These are phyloP conservation scores for Himalopsyche tibetana DNA, from an alignment of 2,888 invertebrate genomes.

Conservation along the genomic window DNA sequence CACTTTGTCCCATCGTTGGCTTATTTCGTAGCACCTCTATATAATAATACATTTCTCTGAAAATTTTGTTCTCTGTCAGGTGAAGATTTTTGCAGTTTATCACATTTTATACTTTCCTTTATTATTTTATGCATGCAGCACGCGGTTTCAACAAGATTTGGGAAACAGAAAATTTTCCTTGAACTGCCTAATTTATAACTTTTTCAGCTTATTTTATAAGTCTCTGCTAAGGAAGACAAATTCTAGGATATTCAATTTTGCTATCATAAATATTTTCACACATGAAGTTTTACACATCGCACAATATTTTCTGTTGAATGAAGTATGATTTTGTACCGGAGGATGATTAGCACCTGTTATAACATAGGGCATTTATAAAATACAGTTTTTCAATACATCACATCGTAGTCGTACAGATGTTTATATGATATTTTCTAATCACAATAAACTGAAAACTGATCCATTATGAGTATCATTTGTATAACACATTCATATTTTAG, in stretches of 20 bases:
- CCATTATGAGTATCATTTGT: too few species aligned
- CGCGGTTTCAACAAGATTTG: neutral
- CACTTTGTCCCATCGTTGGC: constrained; percentile 64
- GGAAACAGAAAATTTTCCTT: constrained; percentile 14
- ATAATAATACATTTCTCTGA: constrained; percentile 5
- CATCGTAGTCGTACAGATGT: too few species aligned
- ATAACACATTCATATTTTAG: too few species aligned
- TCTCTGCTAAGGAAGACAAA: neutral
- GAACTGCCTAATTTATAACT: constrained; percentile 12
- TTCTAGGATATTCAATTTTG: neutral
- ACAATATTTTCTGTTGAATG: neutral
- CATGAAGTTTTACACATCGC: neutral
- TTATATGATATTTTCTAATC: too few species aligned
- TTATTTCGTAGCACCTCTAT: constrained; percentile 44
- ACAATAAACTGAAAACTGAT: too few species aligned
- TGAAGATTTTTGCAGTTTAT: constrained; percentile 45
- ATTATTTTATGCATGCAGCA: constrained; percentile 21
- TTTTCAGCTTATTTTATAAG: neutral
- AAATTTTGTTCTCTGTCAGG: constrained; percentile 25
- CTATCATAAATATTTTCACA: neutral
- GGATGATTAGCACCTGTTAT: too few species aligned
- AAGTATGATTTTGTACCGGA: neutral
- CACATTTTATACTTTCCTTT: constrained; percentile 4
- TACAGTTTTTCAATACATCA: too few species aligned
- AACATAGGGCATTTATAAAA: too few species aligned